Conservation (phyloP, 2,888 invertebrate genomes). For the Limenitis camilla region DNA sequence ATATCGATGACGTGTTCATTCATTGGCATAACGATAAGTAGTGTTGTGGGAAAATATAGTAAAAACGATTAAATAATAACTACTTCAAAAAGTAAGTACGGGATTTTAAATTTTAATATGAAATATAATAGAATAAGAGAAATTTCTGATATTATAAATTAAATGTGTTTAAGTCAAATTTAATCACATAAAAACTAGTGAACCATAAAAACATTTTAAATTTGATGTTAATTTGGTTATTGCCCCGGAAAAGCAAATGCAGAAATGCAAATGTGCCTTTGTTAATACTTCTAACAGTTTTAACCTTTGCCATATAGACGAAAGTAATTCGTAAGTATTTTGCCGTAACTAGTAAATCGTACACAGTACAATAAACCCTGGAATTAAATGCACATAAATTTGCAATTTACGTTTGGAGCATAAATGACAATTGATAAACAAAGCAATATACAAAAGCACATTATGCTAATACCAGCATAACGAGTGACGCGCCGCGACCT, state of each 20-base stretch:
- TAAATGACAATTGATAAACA: constrained; percentile 51
- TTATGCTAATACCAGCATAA: constrained; percentile 75
- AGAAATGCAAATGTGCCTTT: constrained; percentile 64
- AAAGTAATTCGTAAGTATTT: constrained; percentile 49
- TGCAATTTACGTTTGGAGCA: constrained; percentile 35
- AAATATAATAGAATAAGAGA: too few relatives aligned
- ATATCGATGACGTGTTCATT: constrained; percentile 52
- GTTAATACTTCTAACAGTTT: constrained; percentile 51
- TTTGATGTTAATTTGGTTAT: constrained; percentile 59
- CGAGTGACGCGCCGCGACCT: constrained; percentile 52
- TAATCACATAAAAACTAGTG: background rate
- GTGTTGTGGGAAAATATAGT: constrained; percentile 10
- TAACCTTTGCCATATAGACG: constrained; percentile 52
- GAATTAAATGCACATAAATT: constrained; percentile 18
- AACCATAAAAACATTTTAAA: constrained; percentile 59
- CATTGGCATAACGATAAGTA: constrained; percentile 4
- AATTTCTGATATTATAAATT: too few relatives aligned
- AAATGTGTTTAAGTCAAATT: too few relatives aligned
- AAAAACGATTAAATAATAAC: background rate
- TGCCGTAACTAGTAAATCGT: constrained; percentile 35
- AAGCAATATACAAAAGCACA: constrained; percentile 49
- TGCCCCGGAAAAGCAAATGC: constrained; percentile 49
- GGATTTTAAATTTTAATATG: too few relatives aligned
- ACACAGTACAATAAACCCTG: constrained; percentile 39
- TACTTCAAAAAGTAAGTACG: too few relatives aligned